Evolutionary conservation across 2,113 vertebrate genomes (phyloP), one percentile per base, ranked within the genome.

Genomic region (Mohoua ochrocephala): DNA sequence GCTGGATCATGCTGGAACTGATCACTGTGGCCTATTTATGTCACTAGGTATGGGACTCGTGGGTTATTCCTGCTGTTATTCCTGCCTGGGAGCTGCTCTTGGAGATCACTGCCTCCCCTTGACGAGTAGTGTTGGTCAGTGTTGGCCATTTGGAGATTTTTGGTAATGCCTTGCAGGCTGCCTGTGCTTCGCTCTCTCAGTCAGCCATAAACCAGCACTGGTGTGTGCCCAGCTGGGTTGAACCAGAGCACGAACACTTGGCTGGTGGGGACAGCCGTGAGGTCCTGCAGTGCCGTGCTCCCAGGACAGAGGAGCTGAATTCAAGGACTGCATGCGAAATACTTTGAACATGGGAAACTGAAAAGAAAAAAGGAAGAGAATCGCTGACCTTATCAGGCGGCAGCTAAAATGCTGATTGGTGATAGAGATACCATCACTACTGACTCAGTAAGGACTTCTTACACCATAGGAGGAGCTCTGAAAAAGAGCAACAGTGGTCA

Each of bases 11-110:
- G 75, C 84, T 88, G 90, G 83, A 85, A 75, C 47, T 41, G 82
- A 85, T 79, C 92, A 80, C 53, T 6, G 2, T 22, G 85, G 94
- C 85, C 90, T 97, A 83, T 90, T 93, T 96, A 26, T 92, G 88
- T 93, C 96, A 83, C 70, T 79, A 39, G 82, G 53, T 73, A 30
- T 28, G 57, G 95, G 49, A 39, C 47, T 60, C 22, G 0, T 1
- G 53, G 53, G 49, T 76, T 88, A 83, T 78, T 73, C 67, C 70
- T 90, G 70, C 92, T 74, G 49, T 76, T 88, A 83, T 78, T 73
- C 67, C 70, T 90, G 70, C 92, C 78, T 41, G 33, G 67, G 61
- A 94, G 70, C 87, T 89, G 65, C 75, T 89, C 69, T 61, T 57
- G 60, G 64, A 84, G 30, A 45, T 68, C 39, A 7, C 71, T 39